Base-by-base conservation (phyloP, 1,140 invertebrate species). In the Nasonia giraulti region DNA sequence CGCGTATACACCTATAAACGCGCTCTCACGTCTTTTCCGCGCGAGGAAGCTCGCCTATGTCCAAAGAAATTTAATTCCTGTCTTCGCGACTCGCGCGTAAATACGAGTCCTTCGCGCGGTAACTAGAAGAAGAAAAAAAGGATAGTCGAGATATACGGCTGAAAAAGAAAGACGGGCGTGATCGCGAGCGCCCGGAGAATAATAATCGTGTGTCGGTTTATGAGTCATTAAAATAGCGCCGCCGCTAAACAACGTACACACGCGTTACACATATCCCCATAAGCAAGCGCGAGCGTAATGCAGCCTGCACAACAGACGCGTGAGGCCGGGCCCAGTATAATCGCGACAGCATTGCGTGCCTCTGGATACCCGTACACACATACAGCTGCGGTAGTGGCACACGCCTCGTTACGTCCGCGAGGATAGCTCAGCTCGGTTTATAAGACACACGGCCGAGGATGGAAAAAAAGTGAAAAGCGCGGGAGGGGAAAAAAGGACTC, bases 211-310 rank as follows among this genome's bases (percentile, higher is more conserved):
- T 68, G 87, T 83, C 84, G 66, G 78, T 87, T 82, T 87, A 85
- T 91, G 91, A 91, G 50, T 91, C 90, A 91, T 89, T 87, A 87
- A 87, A 85, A 84, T 27, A 83, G 23, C 31, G 4, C 31, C 74
- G 31, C 75, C 82, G 33, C 69, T n/a, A 44, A 40, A 44, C 33
- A 23, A 20, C 55, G 55, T n/a, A 62, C 69, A 31, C 6, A 31
- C 37, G 37, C 74, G 74, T 75, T 37, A 75, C 37, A 75, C 69
- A 31, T 71, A 31, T 62, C 17, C 55, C 55, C 55, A 8, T 71
- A 71, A 55, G 44, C 44, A 71, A 55, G 44, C 44, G 20, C 23
- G 69, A 14, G 27, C 80, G 37, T 62, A 62, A 62, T n/a, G 17
- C 20, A n/a, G 55, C 55, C 55, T 62, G 55, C 55, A n/a, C 7